Conservation (phyloP, 1,140 invertebrate species). For the Harlomillsia oculata region DNA sequence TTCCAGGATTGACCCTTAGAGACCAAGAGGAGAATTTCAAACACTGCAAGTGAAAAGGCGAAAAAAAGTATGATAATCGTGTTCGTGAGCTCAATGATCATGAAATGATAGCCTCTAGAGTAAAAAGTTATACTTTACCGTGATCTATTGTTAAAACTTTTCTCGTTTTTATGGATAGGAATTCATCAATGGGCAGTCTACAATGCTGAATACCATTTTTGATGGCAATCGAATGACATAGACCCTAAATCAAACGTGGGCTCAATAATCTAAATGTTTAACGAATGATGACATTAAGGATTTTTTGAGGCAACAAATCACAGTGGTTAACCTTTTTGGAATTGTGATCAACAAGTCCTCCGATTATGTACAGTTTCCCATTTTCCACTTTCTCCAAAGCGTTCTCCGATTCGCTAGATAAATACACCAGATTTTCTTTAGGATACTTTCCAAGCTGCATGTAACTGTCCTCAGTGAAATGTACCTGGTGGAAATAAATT, state of each 20-base stretch:
- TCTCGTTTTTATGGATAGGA: conserved; percentile 82
- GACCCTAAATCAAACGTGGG: conserved; percentile 49
- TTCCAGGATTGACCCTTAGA: conserved; percentile 72
- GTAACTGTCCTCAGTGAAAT: conserved; percentile 57
- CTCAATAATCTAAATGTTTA: conserved; percentile 10
- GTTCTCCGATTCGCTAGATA: conserved; percentile 90
- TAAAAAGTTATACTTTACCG: conserved; percentile 49
- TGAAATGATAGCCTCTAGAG: conserved; percentile 22
- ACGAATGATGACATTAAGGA: not conserved
- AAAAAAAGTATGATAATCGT: conserved; percentile 20
- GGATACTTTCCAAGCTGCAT: conserved; percentile 52
- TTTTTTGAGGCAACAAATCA: conserved; percentile 14
- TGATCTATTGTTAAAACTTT: conserved; percentile 95
- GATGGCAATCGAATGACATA: conserved; percentile 70
- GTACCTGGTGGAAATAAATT: conserved; percentile 46
- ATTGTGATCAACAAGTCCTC: conserved; percentile 96
- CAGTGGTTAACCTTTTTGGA: conserved; percentile 62
- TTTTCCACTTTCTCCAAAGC: conserved; percentile 65
- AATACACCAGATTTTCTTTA: conserved; percentile 73
- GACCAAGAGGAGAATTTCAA: conserved; percentile 75
- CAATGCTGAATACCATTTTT: conserved; percentile 71
- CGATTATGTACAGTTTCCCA: conserved; percentile 82
- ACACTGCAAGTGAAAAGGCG: conserved; percentile 58
- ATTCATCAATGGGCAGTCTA: conserved; percentile 78
- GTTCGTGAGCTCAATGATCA: conserved; percentile 5